Evolutionary conservation across 2,888 invertebrate species (phyloP).

Genomic region (Callosobruchus maculatus): DNA sequence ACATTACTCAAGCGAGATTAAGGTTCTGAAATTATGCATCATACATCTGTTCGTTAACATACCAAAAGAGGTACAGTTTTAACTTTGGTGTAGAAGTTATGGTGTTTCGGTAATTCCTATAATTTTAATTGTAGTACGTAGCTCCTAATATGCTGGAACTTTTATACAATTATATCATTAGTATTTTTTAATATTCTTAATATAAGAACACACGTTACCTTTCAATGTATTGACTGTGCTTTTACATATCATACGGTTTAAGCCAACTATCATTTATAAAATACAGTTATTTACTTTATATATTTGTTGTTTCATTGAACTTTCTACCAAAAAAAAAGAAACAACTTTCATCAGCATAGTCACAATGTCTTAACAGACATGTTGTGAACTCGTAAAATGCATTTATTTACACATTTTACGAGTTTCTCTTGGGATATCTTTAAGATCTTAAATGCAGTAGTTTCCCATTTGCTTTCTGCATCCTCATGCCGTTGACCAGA

Average conservation of each 20-base stretch:
- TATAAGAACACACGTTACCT: neutral
- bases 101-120: neutral
- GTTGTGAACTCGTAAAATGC: too few relatives aligned
- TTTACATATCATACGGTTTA: constrained; percentile 7
- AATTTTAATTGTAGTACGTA: neutral
- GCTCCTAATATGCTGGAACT: neutral
- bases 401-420: too few relatives aligned
- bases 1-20: too few relatives aligned
- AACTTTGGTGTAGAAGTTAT: neutral
- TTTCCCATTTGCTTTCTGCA: too few relatives aligned
- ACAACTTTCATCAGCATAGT: too few relatives aligned
- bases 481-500: too few relatives aligned
- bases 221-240: constrained; percentile 11
- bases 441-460: too few relatives aligned
- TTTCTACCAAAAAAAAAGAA: neutral
- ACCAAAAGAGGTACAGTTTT: neutral
- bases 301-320: neutral
- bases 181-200: neutral
- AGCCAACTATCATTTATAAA: neutral
- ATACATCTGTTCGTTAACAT: too few relatives aligned
- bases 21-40: too few relatives aligned
- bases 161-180: neutral
- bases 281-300: neutral
- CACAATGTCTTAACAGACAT: too few relatives aligned
- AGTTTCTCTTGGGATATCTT: too few relatives aligned